A percentile compares a stretch with the other conserved stretches of the same genome.
These are phyloP conservation scores for Clamator glandarius DNA, from an alignment of 2,797 vertebrate genomes.

Conservation along the genomic window DNA sequence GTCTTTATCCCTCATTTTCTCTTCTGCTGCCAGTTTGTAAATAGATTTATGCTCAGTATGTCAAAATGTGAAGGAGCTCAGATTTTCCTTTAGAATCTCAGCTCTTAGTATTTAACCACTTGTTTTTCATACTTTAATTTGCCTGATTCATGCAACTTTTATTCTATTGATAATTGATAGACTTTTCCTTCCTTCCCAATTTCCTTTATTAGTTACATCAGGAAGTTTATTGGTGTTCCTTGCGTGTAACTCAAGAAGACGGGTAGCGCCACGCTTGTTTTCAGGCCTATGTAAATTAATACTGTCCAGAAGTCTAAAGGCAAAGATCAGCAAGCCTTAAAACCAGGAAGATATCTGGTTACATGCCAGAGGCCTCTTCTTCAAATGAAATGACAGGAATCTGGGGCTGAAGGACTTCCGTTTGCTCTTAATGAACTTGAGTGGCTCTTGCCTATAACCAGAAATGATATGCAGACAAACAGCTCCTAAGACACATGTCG, in stretches of 20 bases:
- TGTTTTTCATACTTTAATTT: slow-evolving; percentile 55
- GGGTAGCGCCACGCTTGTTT: slow-evolving; percentile 54
- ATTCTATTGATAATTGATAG: slow-evolving; percentile 77
- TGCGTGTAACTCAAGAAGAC: slow-evolving; percentile 75
- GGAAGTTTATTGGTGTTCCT: slow-evolving; percentile 75
- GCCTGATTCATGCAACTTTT: slow-evolving; percentile 31
- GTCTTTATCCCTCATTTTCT: background rate
- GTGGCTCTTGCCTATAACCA: slow-evolving; percentile 53
- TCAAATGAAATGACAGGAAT: slow-evolving; percentile 65
- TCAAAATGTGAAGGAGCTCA: background rate
- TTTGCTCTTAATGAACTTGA: slow-evolving; percentile 57
- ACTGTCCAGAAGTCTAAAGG: slow-evolving; percentile 73
- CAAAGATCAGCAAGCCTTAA: slow-evolving; percentile 67
- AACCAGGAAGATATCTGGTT: slow-evolving; percentile 70
- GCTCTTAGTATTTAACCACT: background rate
- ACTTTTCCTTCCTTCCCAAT: slow-evolving; percentile 77
- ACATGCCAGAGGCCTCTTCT: slow-evolving; percentile 70
- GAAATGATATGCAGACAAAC: slow-evolving; percentile 32
- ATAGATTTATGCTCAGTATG: background rate
- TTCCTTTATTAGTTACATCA: slow-evolving; percentile 79
- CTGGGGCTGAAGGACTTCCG: slow-evolving; percentile 63
- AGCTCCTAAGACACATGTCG: slow-evolving; percentile 11
- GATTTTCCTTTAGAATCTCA: slow-evolving; percentile 26
- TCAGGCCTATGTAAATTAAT: slow-evolving; percentile 74
- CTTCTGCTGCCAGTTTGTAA: background rate